Base-by-base conservation (phyloP, 2,797 vertebrate species). In the Galago senegalensis region DNA sequence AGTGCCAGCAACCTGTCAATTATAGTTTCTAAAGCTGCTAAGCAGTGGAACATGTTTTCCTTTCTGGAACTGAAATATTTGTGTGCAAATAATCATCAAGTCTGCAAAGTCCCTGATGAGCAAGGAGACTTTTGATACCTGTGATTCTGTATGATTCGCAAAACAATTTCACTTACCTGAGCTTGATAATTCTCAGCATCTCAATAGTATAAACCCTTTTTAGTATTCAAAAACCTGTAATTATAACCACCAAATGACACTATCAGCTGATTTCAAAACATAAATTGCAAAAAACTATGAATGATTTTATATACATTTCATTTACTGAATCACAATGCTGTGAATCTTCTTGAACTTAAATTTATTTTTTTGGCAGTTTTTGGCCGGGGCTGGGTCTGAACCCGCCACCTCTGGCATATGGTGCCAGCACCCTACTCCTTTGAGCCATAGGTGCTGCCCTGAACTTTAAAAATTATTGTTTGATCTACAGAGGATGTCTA, bases 391-490 rank as follows among this genome's bases (percentile, higher is more conserved):
- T 40, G 40, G 40, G 40, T 40, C 5, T 40, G 40, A 40, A 40
- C 40, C 40, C 1, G 5, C 40, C 40, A 40, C 40, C 40, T 40
- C 40, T 40, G 40, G 40, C 40, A 40, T 40, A 40, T 40, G 40
- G 40, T 5, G 40, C 40, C 40, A 40, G 40, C 40, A 6, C 40
- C 40, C 40, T 40, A 40, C 40, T 40, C 40, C 40, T 40, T 40
- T 40, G 40, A 40, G 40, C 40, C 40, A 40, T 40, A 40, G 40
- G 40, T 40, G 40, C 40, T 40, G 40, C 40, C 40, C 40, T 73
- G 93, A 67, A 70, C 17, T n/a, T 82, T 34, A 73, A 89, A 80
- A 79, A 49, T 27, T 27, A 12, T 89, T 69, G 60, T 93, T 80
- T 3, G 0, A 80, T 81, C 40, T 77, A 43, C 20, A 72, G 16